These are phyloP conservation scores for Drosophila neonasuta DNA, from an alignment of 2,888 invertebrate species.

Conservation along the genomic window DNA sequence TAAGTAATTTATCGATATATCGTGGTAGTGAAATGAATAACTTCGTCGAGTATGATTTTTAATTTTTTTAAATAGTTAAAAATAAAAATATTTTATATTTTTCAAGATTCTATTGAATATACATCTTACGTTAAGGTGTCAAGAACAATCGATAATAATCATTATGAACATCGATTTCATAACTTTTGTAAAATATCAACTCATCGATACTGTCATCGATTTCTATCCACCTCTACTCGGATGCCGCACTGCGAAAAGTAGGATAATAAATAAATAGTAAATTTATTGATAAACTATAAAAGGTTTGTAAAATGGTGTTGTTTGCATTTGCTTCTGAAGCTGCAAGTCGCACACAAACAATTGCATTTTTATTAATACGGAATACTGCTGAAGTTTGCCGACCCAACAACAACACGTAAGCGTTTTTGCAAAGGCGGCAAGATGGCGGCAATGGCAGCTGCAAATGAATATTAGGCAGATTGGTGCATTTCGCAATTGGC, in stretches of 20 bases:
- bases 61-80: too few relatives aligned
- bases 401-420: slow-evolving; percentile 45
- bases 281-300: slow-evolving; percentile 13
- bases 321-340: neutral
- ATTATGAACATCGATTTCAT: too few relatives aligned
- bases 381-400: neutral
- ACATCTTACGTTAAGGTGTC: too few relatives aligned
- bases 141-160: too few relatives aligned
- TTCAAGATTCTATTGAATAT: too few relatives aligned
- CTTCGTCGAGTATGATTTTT: too few relatives aligned
- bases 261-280: slow-evolving; percentile 2
- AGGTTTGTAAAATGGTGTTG: slow-evolving; percentile 22
- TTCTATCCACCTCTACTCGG: slow-evolving; percentile 17
- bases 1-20: slow-evolving; percentile 5
- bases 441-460: slow-evolving; percentile 53
- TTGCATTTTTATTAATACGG: neutral
- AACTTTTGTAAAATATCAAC: too few relatives aligned
- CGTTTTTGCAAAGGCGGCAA: slow-evolving; percentile 44
- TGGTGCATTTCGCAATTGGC: neutral
- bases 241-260: slow-evolving; percentile 43
- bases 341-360: neutral
- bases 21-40: neutral
- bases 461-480: slow-evolving; percentile 8
- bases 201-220: too few relatives aligned
- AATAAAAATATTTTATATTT: too few relatives aligned